Conservation (phyloP, 2,113 vertebrate genomes). For the Prietella phreatophila region DNA sequence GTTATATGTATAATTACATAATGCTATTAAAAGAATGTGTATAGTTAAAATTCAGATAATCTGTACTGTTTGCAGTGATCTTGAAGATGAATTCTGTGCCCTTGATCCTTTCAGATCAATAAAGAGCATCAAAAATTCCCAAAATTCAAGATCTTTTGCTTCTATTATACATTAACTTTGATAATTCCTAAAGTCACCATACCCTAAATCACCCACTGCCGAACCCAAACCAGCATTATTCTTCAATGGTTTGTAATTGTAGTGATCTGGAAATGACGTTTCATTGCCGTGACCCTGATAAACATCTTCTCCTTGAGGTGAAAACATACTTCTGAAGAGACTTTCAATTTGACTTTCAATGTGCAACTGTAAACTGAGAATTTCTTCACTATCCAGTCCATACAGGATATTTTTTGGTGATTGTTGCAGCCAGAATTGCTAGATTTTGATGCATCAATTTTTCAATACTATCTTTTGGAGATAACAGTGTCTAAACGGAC, state of each 20-base stretch:
- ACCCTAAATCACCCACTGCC: not conserved
- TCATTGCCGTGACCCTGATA: not conserved
- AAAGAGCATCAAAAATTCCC: not conserved
- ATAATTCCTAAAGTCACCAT: not conserved
- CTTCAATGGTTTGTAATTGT: not conserved
- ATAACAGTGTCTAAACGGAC: not conserved
- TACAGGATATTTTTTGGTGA: too few species aligned
- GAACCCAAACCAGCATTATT: not conserved
- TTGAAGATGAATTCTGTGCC: not conserved
- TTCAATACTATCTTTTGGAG: not conserved
- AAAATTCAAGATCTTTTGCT: not conserved
- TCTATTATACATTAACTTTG: conserved; percentile 3
- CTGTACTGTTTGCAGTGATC: not conserved
- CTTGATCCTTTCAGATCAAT: not conserved
- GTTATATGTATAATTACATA: not conserved
- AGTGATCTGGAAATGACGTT: not conserved
- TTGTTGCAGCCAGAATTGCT: too few species aligned
- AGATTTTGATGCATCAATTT: not conserved
- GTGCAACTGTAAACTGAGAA: not conserved
- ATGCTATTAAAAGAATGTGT: not conserved
- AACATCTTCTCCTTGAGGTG: not conserved
- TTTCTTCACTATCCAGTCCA: not conserved
- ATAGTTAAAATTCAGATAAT: not conserved
- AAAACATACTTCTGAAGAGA: not conserved
- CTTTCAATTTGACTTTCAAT: not conserved